A percentile compares a stretch with the other conserved stretches of the same genome.
Evolutionary conservation across 37 sponge, comb jelly and placozoan genomes (phyloP).

Genomic region (Eunapius fragilis): DNA sequence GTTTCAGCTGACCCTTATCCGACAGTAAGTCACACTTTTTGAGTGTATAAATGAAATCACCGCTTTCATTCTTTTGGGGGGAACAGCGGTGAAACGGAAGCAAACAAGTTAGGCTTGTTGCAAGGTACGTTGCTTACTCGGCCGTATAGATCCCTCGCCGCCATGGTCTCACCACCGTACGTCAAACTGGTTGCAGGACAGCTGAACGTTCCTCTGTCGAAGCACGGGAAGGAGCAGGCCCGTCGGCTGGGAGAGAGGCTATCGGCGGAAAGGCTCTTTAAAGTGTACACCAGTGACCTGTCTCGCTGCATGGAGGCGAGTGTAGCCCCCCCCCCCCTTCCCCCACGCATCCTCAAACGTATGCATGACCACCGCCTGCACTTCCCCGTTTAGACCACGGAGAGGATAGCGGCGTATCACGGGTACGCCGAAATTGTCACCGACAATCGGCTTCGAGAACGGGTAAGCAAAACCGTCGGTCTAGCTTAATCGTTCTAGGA

Average conservation of each 20-base stretch:
- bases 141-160: background rate
- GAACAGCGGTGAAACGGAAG: conserved; percentile 28
- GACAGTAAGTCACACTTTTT: conserved; percentile 4
- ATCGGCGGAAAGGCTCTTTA: conserved; percentile 21
- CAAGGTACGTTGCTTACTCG: conserved; percentile 23
- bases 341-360: too few relatives aligned
- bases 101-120: conserved; percentile 25
- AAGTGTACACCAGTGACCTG: conserved; percentile 33
- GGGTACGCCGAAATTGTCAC: background rate
- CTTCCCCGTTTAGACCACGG: conserved; percentile 27
- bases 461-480: conserved; percentile 12
- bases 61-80: background rate
- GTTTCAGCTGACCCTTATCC: background rate
- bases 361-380: too few relatives aligned
- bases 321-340: background rate
- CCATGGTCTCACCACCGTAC: too few relatives aligned
- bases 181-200: conserved; percentile 52
- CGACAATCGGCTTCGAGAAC: conserved; percentile 33
- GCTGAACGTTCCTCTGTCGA: conserved; percentile 23
- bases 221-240: conserved; percentile 24
- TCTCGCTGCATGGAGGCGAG: conserved; percentile 1
- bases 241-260: conserved; percentile 11
- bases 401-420: background rate
- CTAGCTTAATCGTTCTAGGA: too few relatives aligned
- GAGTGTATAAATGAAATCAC: background rate